phyloP scores from a whole-genome alignment of 2,113 vertebrate genomes.

The Coptodon rendalli region DNA sequence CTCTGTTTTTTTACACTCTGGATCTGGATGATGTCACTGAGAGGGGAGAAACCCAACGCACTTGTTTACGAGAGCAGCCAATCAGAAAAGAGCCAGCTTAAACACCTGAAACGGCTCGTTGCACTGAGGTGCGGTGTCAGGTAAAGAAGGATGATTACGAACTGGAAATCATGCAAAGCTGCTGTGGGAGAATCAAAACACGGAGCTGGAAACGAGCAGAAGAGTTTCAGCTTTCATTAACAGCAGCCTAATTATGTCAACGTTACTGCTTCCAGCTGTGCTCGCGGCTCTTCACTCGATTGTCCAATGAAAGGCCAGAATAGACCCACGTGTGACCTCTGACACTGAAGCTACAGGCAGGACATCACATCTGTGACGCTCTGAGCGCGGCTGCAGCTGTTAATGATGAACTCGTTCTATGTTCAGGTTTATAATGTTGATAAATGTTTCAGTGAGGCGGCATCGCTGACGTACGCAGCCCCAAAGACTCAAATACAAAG shows the following conservation, averaged over 20 bases:
- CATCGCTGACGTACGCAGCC: not conserved
- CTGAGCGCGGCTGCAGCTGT: not conserved
- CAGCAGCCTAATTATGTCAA: not conserved
- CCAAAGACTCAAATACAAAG: not conserved
- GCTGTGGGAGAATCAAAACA: not conserved
- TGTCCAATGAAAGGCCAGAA: not conserved
- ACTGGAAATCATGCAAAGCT: not conserved
- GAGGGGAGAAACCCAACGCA: not conserved
- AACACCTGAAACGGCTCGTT: not conserved
- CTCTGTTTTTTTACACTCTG: not conserved
- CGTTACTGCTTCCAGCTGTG: not conserved
- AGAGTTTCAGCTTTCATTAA: not conserved
- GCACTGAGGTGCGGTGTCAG: not conserved
- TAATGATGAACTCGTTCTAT: not conserved
- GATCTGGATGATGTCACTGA: not conserved
- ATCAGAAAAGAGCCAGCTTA: not conserved
- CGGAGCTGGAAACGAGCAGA: not conserved
- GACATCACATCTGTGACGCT: not conserved
- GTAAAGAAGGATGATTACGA: not conserved
- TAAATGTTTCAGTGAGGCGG: not conserved
- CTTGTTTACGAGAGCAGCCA: not conserved
- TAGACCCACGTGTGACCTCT: not conserved
- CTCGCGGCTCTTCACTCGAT: not conserved
- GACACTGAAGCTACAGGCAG: not conserved
- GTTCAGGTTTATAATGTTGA: not conserved